A percentile compares a stretch with the other conserved stretches of the same genome.
Evolutionary conservation across 2,113 vertebrate genomes (phyloP).

Genomic region (Tor tambroides): DNA sequence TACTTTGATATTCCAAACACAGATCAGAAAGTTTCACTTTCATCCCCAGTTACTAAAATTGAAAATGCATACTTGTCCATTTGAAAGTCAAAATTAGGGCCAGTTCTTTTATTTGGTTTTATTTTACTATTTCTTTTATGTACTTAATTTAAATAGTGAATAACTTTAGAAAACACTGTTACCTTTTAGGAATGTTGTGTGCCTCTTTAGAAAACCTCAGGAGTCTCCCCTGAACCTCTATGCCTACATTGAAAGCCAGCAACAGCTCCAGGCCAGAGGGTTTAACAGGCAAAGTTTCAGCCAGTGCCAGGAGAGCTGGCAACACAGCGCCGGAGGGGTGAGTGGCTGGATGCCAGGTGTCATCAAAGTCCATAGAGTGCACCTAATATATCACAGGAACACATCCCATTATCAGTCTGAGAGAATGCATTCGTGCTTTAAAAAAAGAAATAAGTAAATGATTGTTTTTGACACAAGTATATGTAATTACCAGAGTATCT

Average conservation of each 20-base stretch:
- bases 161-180: conserved; percentile 18
- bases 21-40: conserved; percentile 6
- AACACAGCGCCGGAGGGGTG: conserved; percentile 92
- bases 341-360: conserved; percentile 95
- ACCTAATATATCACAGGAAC: conserved; percentile 73
- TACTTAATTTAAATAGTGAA: not conserved
- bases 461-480: not conserved
- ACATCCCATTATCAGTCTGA: conserved; percentile 8
- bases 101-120: not conserved
- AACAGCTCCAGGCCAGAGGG: conserved; percentile 87
- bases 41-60: not conserved
- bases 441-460: too few relatives aligned
- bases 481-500: not conserved
- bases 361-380: conserved; percentile 97
- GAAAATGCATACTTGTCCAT: not conserved
- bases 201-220: conserved; percentile 89
- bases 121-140: too few relatives aligned
- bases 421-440: not conserved
- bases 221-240: conserved; percentile 90
- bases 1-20: not conserved
- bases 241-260: conserved; percentile 89
- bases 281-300: conserved; percentile 77
- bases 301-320: conserved; percentile 82
- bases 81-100: not conserved
- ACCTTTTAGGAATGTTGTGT: conserved; percentile 90